Conservation (phyloP, 1,140 invertebrate species). For the Anastrepha ludens region DNA sequence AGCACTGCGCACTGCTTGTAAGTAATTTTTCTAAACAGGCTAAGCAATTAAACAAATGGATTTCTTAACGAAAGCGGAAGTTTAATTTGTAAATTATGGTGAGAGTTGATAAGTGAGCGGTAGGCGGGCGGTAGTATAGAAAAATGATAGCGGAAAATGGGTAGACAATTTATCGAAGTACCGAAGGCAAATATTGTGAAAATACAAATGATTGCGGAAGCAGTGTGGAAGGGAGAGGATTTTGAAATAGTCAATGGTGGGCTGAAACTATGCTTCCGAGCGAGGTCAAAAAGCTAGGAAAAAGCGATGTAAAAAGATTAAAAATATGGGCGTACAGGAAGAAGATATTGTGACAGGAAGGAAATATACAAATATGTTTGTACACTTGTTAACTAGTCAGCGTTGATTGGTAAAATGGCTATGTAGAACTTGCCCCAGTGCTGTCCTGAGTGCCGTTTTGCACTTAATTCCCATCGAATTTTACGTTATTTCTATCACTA, state of each 20-base stretch:
- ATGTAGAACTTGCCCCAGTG: no score
- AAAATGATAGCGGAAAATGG: slow-evolving; percentile 5
- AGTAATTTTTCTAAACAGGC: slow-evolving; percentile 55
- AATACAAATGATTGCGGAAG: slow-evolving; percentile 2
- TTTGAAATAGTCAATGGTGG: background rate
- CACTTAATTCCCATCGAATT: no score
- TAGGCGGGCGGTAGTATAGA: slow-evolving; percentile 55
- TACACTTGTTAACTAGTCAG: background rate
- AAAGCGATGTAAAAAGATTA: background rate
- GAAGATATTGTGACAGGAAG: slow-evolving; percentile 35
- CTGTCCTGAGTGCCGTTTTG: no score
- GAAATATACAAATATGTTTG: background rate
- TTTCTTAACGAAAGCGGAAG: slow-evolving; percentile 73
- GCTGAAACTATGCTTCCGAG: background rate
- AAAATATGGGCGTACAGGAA: background rate
- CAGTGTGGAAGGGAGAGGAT: background rate
- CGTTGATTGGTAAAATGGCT: background rate
- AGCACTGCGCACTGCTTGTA: background rate
- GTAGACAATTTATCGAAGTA: slow-evolving; percentile 34
- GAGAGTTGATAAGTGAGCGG: background rate
- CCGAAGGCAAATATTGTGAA: background rate
- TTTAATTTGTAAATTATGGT: slow-evolving; percentile 70
- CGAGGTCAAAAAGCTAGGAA: no score
- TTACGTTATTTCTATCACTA: no score
- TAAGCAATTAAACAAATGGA: slow-evolving; percentile 74